These are phyloP conservation scores for Ochotona princeps DNA, from an alignment of 2,113 vertebrate genomes.

Conservation along the genomic window DNA sequence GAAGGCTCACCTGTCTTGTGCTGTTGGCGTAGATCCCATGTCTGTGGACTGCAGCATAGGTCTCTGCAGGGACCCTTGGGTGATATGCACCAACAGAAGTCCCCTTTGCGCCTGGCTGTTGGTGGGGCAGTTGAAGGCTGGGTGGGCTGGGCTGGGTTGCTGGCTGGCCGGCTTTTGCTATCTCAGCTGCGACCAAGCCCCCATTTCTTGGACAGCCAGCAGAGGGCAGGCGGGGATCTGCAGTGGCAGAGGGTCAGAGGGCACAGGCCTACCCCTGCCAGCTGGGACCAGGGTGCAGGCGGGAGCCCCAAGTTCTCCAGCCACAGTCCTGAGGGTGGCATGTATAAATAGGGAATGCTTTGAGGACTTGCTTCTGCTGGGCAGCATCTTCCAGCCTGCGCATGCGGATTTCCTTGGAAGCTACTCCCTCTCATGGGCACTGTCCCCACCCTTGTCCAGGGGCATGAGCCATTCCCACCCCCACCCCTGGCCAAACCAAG, in stretches of 20 bases:
- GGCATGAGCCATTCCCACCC: not conserved
- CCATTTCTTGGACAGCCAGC: not conserved
- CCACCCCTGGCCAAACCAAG: too few relatives aligned
- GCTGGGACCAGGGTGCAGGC: not conserved
- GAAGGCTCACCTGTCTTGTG: not conserved
- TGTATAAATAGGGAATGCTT: not conserved
- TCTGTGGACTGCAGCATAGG: rapidly evolving
- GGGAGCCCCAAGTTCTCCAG: too few relatives aligned
- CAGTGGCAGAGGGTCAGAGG: not conserved
- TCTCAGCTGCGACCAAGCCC: too few relatives aligned
- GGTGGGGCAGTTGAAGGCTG: not conserved
- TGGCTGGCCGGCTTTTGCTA: too few relatives aligned
- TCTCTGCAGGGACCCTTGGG: not conserved
- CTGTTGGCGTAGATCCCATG: not conserved
- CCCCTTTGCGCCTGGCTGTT: not conserved
- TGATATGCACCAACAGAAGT: not conserved
- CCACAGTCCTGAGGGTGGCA: not conserved
- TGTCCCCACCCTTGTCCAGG: too few relatives aligned
- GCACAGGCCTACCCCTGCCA: not conserved
- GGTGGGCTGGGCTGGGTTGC: too few relatives aligned
- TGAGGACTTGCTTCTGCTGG: not conserved
- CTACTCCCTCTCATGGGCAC: not conserved
- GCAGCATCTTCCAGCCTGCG: not conserved
- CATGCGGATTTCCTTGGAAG: not conserved
- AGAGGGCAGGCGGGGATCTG: not conserved